Percentiles rank a stretch among this genome's conserved stretches.
These are phyloP conservation scores for Centruroides vittatus DNA, from an alignment of 1,140 invertebrate genomes.

Conservation along the genomic window DNA sequence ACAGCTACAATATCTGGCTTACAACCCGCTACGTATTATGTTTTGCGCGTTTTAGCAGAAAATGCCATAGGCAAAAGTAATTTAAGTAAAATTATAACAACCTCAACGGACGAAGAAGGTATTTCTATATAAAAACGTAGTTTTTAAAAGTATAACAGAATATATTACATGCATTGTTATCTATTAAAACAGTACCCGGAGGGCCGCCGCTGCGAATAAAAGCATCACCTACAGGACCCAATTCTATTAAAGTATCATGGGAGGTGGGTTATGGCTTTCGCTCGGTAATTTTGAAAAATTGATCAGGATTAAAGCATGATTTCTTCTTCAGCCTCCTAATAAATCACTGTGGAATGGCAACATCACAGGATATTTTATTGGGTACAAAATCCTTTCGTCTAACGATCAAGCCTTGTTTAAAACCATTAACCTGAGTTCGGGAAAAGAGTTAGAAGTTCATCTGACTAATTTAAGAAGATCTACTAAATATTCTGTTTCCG, in stretches of 20 bases:
- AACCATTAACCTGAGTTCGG: slow-evolving; percentile 10
- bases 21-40: slow-evolving; percentile 27
- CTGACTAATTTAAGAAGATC: slow-evolving; percentile 16
- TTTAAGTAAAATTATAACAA: slow-evolving; percentile 66
- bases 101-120: slow-evolving; percentile 64
- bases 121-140: background rate
- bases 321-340: slow-evolving; percentile 5
- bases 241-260: slow-evolving; percentile 14
- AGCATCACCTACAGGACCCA: slow-evolving; percentile 8
- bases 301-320: background rate
- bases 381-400: slow-evolving; percentile 25
- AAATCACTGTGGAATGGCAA: slow-evolving; percentile 35
- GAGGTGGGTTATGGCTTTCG: slow-evolving; percentile 5
- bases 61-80: slow-evolving; percentile 49
- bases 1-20: slow-evolving; percentile 30
- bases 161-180: background rate
- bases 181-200: slow-evolving; percentile 5
- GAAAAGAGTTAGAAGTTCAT: slow-evolving; percentile 3
- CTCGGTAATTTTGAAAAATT: background rate
- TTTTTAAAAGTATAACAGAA: slow-evolving; percentile 1
- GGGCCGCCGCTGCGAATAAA: slow-evolving; percentile 12
- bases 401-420: slow-evolving; percentile 25
- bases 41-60: slow-evolving; percentile 27
- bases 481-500: slow-evolving; percentile 34
- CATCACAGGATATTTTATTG: slow-evolving; percentile 31